Base-by-base conservation (phyloP, 2,888 invertebrate species). In the Sinotaia quadrata region DNA sequence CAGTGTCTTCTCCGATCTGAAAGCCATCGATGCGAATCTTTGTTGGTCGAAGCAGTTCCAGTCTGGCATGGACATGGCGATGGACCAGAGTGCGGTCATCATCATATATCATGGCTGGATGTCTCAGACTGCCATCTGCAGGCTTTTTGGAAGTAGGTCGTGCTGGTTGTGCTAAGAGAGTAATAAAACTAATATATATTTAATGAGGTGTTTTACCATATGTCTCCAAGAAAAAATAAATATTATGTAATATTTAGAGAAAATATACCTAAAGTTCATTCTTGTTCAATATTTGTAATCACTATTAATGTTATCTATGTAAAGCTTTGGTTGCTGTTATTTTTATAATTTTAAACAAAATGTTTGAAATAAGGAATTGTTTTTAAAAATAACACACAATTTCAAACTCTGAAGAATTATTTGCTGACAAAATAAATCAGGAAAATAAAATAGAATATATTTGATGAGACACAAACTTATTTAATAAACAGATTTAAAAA, bases 1-100 rank as follows among this genome's bases (percentile, higher is more conserved):
- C 72, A n/a, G 75, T 75, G 44, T 82, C 81, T 57, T 82, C 81
- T 0, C 81, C 78, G 21, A 79, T 73, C 56, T 77, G 71, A 60
- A 85, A 85, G 7, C 85, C 85, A 69, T 84, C 85, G 18, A 84
- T 83, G 41, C 76, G 77, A 18, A 84, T 80, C 65, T 78, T 80
- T 41, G 74, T 67, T 24, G 83, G 81, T 52, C 77, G 75, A n/a
- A 81, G 68, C 41, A 80, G 75, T 44, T 79, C 77, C 41, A 82
- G 71, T n/a, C 79, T 71, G 31, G 76, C 76, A 34, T 81, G 78
- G 7, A 83, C 78, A 61, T 83, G 81, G 27, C 77, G 77, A 58
- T 75, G 78, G 33, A 82, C 73, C 10, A 74, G 75, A n/a, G 71
- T 72, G 4, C 78, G 75, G 67, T 80, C 78, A 18, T 75, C 70